Base-by-base conservation (phyloP, 2,113 vertebrate genomes). In the Chaetops frenatus region DNA sequence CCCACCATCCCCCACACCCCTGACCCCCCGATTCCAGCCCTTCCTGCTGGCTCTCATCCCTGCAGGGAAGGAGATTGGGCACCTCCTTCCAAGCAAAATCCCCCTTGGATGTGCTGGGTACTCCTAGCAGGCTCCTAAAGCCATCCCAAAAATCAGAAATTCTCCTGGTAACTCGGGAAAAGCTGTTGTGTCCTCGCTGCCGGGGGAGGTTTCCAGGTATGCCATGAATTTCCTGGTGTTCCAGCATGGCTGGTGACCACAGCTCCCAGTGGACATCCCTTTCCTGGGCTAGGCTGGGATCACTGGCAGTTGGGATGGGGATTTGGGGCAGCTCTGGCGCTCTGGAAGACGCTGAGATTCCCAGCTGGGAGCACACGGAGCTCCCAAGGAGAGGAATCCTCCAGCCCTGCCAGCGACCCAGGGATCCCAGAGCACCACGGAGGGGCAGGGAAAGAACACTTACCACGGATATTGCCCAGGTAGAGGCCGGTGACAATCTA, bases 401-500 rank as follows among this genome's bases (percentile, higher is more conserved):
- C 28, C 67, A 17, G 10, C 35, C 44, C 28, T 3, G 0, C 11
- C 13, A 5, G 61, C 15, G 47, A 5, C n/a, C n/a, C n/a, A 3
- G n/a, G 29, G 40, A 42, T 28, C 54, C 42, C 70, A 22, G 13
- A 60, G 56, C 35, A 21, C 15, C 2, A 0, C 0, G 2, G 61
- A 61, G 66, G 10, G 62, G 76, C 61, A 58, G 47, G 35, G 62
- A 27, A 56, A 40, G 21, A 19, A 19, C 57, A 94, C 98, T 98
- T 87, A 99, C 99, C 98, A 71, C 95, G 97, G 93, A 99, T 98
- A 86, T 99, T 99, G 47, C 99, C 99, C 2, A 99, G 98, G 93
- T 99, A 99, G 64, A 99, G 98, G 6, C 99, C 99, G 51, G 98
- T 94, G 50, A 99, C 97, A 67, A 99, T 95, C 99, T 99, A 82